Percentiles rank a stretch among this genome's conserved stretches.
These are phyloP conservation scores for Mus spretus DNA, from an alignment of 2,797 vertebrate genomes.

Conservation along the genomic window DNA sequence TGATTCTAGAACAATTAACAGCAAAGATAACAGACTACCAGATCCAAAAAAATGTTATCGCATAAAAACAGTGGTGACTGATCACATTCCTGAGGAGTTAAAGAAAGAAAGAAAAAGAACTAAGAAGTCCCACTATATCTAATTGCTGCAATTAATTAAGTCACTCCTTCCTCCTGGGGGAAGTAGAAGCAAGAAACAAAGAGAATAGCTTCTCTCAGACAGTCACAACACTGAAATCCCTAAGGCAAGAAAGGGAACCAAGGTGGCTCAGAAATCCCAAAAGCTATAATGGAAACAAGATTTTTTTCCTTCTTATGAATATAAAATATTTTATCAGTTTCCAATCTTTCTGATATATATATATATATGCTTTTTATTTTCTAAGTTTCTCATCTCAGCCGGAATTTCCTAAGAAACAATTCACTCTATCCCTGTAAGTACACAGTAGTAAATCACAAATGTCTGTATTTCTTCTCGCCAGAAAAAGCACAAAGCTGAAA, in stretches of 20 bases:
- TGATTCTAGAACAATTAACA: slow-evolving; percentile 38
- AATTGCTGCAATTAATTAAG: slow-evolving; percentile 61
- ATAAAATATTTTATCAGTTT: slow-evolving; percentile 15
- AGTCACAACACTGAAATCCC: neutral
- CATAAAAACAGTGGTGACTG: slow-evolving; percentile 3
- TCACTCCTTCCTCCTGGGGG: neutral
- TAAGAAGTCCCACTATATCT: neutral
- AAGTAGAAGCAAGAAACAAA: slow-evolving; percentile 29
- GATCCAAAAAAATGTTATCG: neutral
- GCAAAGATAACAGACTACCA: slow-evolving; percentile 20
- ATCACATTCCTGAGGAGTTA: neutral
- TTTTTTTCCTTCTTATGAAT: neutral
- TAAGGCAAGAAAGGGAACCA: slow-evolving; percentile 14
- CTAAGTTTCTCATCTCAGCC: slow-evolving; percentile 42
- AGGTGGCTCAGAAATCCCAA: slow-evolving; percentile 13
- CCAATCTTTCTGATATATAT: neutral
- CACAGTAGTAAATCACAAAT: slow-evolving; percentile 62
- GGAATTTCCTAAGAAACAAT: slow-evolving; percentile 49
- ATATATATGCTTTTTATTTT: slow-evolving; percentile 30
- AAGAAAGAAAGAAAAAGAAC: neutral
- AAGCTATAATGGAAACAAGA: slow-evolving; percentile 7
- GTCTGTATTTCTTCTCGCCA: slow-evolving; percentile 64
- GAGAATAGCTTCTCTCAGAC: neutral
- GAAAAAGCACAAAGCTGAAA: slow-evolving; percentile 66
- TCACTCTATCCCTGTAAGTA: neutral